phyloP scores from a whole-genome alignment of 2,888 invertebrate genomes.

The Epirrhoe tristata region DNA sequence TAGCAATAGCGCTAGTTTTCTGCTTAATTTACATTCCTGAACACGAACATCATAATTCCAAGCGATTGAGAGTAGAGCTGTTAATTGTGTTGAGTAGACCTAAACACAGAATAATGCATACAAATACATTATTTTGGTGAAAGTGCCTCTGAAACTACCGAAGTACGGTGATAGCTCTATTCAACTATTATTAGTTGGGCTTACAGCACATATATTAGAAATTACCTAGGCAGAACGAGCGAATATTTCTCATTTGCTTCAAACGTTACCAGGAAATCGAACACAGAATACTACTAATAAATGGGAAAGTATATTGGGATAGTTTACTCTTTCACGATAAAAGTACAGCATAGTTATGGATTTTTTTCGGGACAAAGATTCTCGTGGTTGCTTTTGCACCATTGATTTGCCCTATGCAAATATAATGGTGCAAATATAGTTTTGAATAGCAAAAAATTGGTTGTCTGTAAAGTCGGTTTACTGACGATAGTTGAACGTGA shows the following conservation, averaged over 20 bases:
- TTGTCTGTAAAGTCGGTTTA: no score
- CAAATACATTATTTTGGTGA: background rate
- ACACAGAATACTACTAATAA: constrained; percentile 29
- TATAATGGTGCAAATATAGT: no score
- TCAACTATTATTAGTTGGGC: background rate
- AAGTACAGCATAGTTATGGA: no score
- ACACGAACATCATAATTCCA: background rate
- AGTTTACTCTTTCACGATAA: no score
- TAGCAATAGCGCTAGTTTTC: background rate
- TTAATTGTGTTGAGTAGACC: background rate
- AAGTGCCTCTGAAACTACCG: background rate
- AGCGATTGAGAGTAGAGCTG: background rate
- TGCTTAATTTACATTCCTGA: no score
- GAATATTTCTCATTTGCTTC: background rate
- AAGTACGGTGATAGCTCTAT: background rate
- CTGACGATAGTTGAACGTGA: no score
- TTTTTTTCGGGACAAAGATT: no score
- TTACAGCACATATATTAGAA: background rate
- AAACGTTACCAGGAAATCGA: constrained; percentile 29
- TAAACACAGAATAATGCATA: background rate
- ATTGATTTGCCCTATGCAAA: no score
- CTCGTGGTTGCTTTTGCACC: no score
- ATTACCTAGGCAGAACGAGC: background rate
- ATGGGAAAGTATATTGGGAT: no score
- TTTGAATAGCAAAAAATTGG: no score